Evolutionary conservation across 92 coral and sea anemone species (phyloP), one percentile per base, ranked within the genome.

Genomic region (Phenganax stokvisi): DNA sequence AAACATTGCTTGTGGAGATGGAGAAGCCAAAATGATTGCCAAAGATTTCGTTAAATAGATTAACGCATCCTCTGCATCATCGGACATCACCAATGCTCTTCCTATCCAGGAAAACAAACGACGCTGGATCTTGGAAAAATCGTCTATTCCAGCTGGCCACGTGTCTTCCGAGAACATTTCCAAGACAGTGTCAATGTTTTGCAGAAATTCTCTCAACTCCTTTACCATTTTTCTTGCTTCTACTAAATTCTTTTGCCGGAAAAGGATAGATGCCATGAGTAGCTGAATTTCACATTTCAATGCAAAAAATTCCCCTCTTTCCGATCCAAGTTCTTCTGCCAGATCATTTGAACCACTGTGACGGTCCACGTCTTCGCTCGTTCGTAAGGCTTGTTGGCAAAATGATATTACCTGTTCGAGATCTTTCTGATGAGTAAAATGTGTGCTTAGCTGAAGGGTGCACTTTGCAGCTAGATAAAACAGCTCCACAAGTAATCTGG

Each of bases 91-190:
- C 59, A 76, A 57, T 54, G 51, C 57, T 51, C 65, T 67, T 16
- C 68, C 80, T 57, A 76, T 57, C 80, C 80, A 76, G 27, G 80
- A 76, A 57, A 27, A 76, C 8, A 76, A 31, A 17, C 80, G 80
- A 28, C 80, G 69, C 31, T 9, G 59, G 15, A 75, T 75, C 12
- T 57, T 57, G 27, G 11, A 37, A 57, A 57, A 76, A 25, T 57
- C 53, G 8, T 25, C 47, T 10, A 57, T 52, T 53, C 63, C 69
- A 3, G 65, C 80, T 13, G 53, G 20, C 52, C 30, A 47, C 8
- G 80, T 47, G 57, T 17, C 11, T 44, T 11, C 16, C 7, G 65
- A 56, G 13, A 7, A 16, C 28, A 66, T 47, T 75, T 75, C 80
- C 16, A 75, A 75, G 15, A 75, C 80, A 12, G 57, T 66, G 0